Evolutionary conservation across 1,140 invertebrate species (phyloP), one percentile per base, ranked within the genome.

Genomic region (Drosophila virilis): DNA sequence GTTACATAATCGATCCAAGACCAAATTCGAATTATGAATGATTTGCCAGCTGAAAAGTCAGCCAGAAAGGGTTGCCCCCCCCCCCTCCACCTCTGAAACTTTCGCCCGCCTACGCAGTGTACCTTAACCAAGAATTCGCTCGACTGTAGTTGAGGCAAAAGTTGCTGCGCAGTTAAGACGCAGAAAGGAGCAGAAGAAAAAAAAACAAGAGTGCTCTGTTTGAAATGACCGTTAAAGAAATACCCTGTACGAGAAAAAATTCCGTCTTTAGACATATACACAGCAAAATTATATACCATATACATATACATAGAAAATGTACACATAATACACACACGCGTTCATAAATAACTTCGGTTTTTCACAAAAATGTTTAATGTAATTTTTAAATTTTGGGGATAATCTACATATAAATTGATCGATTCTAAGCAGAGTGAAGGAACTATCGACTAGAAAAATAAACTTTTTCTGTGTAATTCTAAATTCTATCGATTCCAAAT

Each of bases 11-110:
- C 35, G 68, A 65, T 71, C 35, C 9, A 64, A 61, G 55, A 32
- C 15, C 40, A 9, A 60, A 78, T 70, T 70, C 37, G 54, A 70
- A 62, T 77, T 52, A 64, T 59, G 60, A 74, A 66, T 43, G 50
- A 55, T 60, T 61, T 55, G 40, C 40, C 43, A 42, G 52, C 37
- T 58, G 10, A 45, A 64, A 64, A 65, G 50, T 69, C 38, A 79
- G 62, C 35, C 17, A 17, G 37, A 48, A 78, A 48, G 57, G 13
- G 17, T 77, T 57, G 52, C 6, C 52, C 15, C 37, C 0, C 52
- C 35, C 4, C 13, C 52, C 15, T 15, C 0, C 52, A 15, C 4
- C 13, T 0, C 35, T 1, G n/a, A n/a, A 8, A 6, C 33, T 45
- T 9, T 12, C 4, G n/a, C 8, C 1, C 38, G 8, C 2, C 7